Base-by-base conservation (phyloP, 2,888 invertebrate genomes). In the Hypena proboscidalis region DNA sequence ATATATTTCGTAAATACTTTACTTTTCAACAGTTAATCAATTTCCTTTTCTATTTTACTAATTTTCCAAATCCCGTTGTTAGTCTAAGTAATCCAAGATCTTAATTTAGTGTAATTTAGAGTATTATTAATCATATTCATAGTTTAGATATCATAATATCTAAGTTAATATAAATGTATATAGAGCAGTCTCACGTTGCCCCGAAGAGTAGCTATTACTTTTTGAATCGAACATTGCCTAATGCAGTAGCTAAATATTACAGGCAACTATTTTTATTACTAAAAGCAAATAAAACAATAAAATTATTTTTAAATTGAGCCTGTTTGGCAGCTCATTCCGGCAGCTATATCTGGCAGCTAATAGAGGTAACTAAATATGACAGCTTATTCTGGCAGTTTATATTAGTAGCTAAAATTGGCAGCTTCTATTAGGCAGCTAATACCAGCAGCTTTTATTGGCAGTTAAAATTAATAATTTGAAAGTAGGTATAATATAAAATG, bases 191-290 rank as follows among this genome's bases (percentile, higher is more conserved):
- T 40, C 15, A 30, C 32, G 54, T 67, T 63, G 64, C 56, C 65
- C 42, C 32, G n/a, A 30, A 34, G 55, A 34, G 64, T 63, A 60
- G 65, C 67, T 65, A 46, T 37, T 20, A 30, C 43, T 46, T 43
- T 43, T 32, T 33, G n/a, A 22, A 13, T 10, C 11, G 4, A 44
- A 37, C 22, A 35, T 67, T 67, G 74, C 74, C 73, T 74, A 55
- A 20, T 53, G 61, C 50, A 53, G 77, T 71, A 76, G 75, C 76
- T 74, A 38, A 36, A 2, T 9, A 19, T 21, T 14, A 1, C 4
- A 8, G 33, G 33, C 33, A 34, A 21, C 33, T 34, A 23, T 23
- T 34, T 23, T 23, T 23, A 9, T n/a, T n/a, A 23, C 3, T 23
- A 23, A 3, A 23, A 4, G 8, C 23, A 10, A 4, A 4, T 8